phyloP scores from a whole-genome alignment of 2,888 invertebrate genomes.

The Cerastis leucographa region DNA sequence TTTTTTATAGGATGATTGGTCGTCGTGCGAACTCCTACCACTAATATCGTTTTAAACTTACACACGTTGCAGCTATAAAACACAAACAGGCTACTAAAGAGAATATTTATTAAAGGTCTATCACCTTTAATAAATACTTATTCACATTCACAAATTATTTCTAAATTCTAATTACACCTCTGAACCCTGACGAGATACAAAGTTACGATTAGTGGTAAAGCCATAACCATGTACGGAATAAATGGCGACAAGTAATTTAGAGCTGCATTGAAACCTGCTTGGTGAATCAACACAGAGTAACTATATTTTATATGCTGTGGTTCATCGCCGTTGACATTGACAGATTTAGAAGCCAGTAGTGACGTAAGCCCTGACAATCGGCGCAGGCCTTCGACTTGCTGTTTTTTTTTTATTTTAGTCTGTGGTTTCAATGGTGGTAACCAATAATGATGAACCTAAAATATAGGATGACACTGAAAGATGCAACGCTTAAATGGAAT shows the following conservation, averaged over 20 bases:
- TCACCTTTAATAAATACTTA: slow-evolving; percentile 2
- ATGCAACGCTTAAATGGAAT: neutral
- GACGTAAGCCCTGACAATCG: slow-evolving; percentile 4
- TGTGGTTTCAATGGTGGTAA: neutral
- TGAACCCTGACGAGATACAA: slow-evolving; percentile 35
- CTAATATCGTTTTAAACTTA: neutral
- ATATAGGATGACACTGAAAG: neutral
- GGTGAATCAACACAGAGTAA: slow-evolving; percentile 13
- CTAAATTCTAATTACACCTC: slow-evolving; percentile 44
- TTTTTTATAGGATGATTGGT: neutral
- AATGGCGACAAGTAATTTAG: slow-evolving; percentile 40
- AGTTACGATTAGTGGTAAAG: slow-evolving; percentile 44
- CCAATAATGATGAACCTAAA: no score
- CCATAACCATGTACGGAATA: slow-evolving; percentile 35
- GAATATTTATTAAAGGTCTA: no score
- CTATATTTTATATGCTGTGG: slow-evolving; percentile 30
- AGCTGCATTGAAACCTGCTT: slow-evolving; percentile 29
- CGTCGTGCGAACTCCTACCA: neutral
- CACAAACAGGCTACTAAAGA: neutral
- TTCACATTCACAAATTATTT: slow-evolving; percentile 37
- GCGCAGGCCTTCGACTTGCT: neutral
- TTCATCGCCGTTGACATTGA: slow-evolving; percentile 44
- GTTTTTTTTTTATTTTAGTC: no score
- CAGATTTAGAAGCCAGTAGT: slow-evolving; percentile 14
- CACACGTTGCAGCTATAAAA: slow-evolving; percentile 11